Evolutionary conservation across 2,888 invertebrate genomes (phyloP).

Genomic region (Laspeyria flexula): DNA sequence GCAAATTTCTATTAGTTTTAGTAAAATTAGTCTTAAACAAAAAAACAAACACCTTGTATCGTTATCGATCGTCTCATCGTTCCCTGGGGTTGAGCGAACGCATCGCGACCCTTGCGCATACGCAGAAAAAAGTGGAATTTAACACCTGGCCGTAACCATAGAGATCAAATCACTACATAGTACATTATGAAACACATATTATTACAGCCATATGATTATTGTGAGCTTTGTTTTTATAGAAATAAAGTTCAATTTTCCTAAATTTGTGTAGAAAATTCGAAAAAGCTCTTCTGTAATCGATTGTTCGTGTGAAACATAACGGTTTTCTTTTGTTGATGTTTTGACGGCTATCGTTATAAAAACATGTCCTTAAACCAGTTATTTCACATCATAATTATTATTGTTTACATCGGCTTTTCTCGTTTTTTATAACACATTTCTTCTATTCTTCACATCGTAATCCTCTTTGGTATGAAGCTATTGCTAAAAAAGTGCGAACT

Average conservation of each 20-base stretch:
- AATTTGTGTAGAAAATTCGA: slow-evolving; percentile 32
- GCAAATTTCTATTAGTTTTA: too few relatives aligned
- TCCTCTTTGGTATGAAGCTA: too few relatives aligned
- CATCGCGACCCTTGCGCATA: slow-evolving; percentile 58
- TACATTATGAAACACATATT: slow-evolving; percentile 12
- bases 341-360: slow-evolving; percentile 45
- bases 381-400: too few relatives aligned
- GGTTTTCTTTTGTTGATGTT: slow-evolving; percentile 62
- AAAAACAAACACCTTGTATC: slow-evolving; percentile 58
- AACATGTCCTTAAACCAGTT: not conserved
- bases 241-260: slow-evolving; percentile 29
- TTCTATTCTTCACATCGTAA: too few relatives aligned
- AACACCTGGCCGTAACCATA: slow-evolving; percentile 84
- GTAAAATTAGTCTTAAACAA: not conserved
- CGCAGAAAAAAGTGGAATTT: slow-evolving; percentile 57
- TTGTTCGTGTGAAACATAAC: slow-evolving; percentile 67
- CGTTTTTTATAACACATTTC: too few relatives aligned
- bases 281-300: slow-evolving; percentile 59
- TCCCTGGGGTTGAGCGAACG: slow-evolving; percentile 49
- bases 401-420: too few relatives aligned
- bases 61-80: slow-evolving; percentile 34
- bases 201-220: slow-evolving; percentile 4
- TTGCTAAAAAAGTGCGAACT: too few relatives aligned
- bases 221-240: not conserved
- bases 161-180: slow-evolving; percentile 82